Base-by-base conservation (phyloP, 2,888 invertebrate genomes). In the Synergus itoensis region DNA sequence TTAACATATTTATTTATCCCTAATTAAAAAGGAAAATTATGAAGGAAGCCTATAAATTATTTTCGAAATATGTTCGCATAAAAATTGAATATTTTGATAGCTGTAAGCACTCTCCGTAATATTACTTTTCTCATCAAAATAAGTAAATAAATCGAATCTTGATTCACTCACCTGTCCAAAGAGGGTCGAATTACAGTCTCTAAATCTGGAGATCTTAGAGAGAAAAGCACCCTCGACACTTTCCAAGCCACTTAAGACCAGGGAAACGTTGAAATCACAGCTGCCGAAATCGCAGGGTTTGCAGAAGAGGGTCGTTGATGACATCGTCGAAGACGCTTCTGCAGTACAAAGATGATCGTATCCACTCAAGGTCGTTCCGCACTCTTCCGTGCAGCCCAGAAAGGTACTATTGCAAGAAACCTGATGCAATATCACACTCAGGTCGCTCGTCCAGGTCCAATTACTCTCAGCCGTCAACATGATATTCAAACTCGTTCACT, bases 221-320 rank as follows among this genome's bases (percentile, higher is more conserved):
- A 89, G 80, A 63, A 90, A 89, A 48, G 87, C 84, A 8, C 89
- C 89, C 81, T 90, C 86, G 76, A 90, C 83, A 65, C 82, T 88
- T 67, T 89, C 88, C 40, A 90, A 78, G 4, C 89, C 89, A 28
- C 85, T 87, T 64, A 89, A 82, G 0, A 89, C 81, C 73, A 90
- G 80, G 16, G 90, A 89, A n/a, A 89, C 84, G 73, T 89, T 90
- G 18, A 85, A 80, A 64, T 87, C 86, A 77, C 90, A 89, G 18
- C 69, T 82, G 21, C 81, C 78, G n/a, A 87, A 84, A 77, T 89
- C 88, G 79, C 89, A 89, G 4, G 89, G 88, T 41, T 83, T 85
- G 79, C 89, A 89, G 7, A 89, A 82, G 28, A 89, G 80, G 4
- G 86, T 86, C 77, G 86, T 84, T 21, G 86, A 84, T n/a, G 86